phyloP scores from a whole-genome alignment of 2,888 invertebrate genomes.

The Pemphredon lugubris region DNA sequence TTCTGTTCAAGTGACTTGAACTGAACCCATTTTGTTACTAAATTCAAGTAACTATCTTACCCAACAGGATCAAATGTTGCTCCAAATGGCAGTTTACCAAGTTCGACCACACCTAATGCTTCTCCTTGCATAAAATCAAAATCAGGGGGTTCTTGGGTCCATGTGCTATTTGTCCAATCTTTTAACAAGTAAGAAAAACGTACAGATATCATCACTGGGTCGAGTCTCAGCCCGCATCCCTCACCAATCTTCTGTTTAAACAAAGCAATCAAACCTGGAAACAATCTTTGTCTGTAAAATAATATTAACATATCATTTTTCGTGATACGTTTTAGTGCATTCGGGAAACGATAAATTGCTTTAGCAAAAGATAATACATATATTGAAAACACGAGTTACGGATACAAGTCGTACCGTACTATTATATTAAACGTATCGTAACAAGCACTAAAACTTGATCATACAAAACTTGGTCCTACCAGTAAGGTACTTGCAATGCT shows the following conservation, averaged over 20 bases:
- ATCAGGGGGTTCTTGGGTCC: slow-evolving; percentile 85
- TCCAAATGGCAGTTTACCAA: slow-evolving; percentile 90
- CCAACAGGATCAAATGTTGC: slow-evolving; percentile 90
- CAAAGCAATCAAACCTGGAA: slow-evolving; percentile 87
- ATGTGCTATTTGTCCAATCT: slow-evolving; percentile 84
- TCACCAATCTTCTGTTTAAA: slow-evolving; percentile 94
- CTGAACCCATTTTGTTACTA: not conserved
- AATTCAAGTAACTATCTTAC: slow-evolving; percentile 69
- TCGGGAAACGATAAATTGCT: not conserved
- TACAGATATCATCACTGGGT: slow-evolving; percentile 87
- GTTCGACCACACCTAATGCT: slow-evolving; percentile 82
- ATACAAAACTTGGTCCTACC: slow-evolving; percentile 78
- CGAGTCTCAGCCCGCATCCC: slow-evolving; percentile 80
- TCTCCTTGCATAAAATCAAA: slow-evolving; percentile 83
- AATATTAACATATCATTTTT: not conserved
- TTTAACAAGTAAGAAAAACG: slow-evolving; percentile 88
- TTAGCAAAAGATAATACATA: not conserved
- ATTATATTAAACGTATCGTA: not conserved
- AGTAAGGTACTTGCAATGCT: slow-evolving; percentile 91
- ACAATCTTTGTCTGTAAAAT: slow-evolving; percentile 18
- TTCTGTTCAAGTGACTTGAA: not conserved
- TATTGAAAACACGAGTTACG: too few relatives aligned
- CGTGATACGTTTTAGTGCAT: not conserved
- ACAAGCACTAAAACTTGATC: not conserved
- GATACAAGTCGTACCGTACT: too few relatives aligned